Conservation (phyloP, 2,797 vertebrate genomes). For the Poecile montanus region DNA sequence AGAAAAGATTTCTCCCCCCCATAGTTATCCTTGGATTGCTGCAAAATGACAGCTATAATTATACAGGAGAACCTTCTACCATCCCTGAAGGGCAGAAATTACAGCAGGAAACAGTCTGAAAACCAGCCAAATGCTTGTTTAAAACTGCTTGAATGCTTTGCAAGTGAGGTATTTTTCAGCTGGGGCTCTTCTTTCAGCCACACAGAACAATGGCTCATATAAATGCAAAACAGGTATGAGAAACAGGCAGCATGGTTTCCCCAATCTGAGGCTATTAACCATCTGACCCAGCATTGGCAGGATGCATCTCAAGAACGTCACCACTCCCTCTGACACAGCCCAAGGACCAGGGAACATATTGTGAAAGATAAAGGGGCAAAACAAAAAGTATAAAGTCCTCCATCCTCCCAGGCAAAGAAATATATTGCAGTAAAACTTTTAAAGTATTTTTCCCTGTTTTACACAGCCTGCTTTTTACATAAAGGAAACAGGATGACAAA, state of each 20-base stretch:
- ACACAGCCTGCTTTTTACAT: conserved; percentile 28
- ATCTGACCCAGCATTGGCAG: conserved; percentile 58
- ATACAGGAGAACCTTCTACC: not conserved
- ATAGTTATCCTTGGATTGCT: not conserved
- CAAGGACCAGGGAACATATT: not conserved
- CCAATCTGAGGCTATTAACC: conserved; percentile 64
- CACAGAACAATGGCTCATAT: conserved; percentile 58
- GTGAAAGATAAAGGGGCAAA: conserved; percentile 19
- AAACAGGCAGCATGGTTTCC: conserved; percentile 39
- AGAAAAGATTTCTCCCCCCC: not conserved
- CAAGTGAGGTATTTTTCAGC: conserved; percentile 29
- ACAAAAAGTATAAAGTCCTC: not conserved
- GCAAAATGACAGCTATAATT: conserved; percentile 27
- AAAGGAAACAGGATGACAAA: conserved; percentile 49
- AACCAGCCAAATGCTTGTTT: conserved; percentile 33
- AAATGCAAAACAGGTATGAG: conserved; percentile 69
- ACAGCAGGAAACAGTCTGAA: conserved; percentile 25
- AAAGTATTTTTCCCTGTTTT: conserved; percentile 21
- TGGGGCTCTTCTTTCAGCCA: conserved; percentile 9
- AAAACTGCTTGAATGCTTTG: conserved; percentile 17
- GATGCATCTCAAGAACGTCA: conserved; percentile 21
- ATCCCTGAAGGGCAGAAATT: conserved; percentile 11
- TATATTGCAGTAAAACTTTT: conserved; percentile 1
- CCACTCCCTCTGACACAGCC: not conserved
- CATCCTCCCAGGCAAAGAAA: not conserved